Conservation (phyloP, 2,888 invertebrate genomes). For the Yponomeuta evonymella region DNA sequence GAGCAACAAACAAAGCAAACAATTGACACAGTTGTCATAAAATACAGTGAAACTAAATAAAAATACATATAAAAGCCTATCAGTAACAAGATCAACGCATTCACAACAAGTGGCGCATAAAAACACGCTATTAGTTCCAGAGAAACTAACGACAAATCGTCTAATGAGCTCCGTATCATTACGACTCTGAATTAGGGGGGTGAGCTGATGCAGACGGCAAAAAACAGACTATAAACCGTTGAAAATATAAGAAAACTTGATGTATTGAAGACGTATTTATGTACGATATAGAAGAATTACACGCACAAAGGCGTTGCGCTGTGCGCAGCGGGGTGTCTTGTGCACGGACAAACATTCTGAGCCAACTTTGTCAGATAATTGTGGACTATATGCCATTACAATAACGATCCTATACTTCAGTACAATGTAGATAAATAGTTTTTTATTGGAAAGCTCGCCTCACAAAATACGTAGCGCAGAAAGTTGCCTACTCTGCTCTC, state of each 20-base stretch:
- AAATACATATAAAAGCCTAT: constrained; percentile 5
- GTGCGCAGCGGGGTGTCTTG: constrained; percentile 49
- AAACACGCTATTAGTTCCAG: constrained; percentile 33
- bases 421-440: no score
- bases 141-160: constrained; percentile 34
- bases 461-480: no score
- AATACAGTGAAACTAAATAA: background rate
- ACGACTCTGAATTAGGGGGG: constrained; percentile 18
- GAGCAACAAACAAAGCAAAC: background rate
- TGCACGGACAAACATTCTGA: constrained; percentile 24
- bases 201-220: background rate
- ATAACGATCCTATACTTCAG: background rate
- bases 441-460: no score
- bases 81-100: constrained; percentile 8
- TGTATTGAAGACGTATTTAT: background rate
- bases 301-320: constrained; percentile 23
- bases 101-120: constrained; percentile 2
- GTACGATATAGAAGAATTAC: background rate
- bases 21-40: background rate
- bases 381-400: background rate
- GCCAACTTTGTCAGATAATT: background rate
- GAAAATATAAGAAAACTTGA: background rate
- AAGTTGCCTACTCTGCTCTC: no score
- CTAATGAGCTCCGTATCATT: constrained; percentile 45
- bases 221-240: background rate